Evolutionary conservation across 2,888 invertebrate species (phyloP), one percentile per base, ranked within the genome.

Genomic region (Acrobasis repandana): DNA sequence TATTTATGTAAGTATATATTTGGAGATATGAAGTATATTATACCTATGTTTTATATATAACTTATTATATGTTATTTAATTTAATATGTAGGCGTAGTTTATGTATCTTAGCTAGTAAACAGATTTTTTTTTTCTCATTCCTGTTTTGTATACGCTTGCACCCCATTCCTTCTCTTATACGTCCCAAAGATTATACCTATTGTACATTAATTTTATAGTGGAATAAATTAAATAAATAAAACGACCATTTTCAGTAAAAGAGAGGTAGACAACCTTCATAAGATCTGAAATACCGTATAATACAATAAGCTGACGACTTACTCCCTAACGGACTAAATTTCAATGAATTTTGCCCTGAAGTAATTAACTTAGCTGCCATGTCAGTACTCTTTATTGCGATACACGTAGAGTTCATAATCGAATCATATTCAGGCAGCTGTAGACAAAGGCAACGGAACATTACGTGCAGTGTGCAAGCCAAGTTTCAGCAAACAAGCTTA

Each of bases 311-410:
- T 34, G 57, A 48, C 47, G 28, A 50, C 50, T 48, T 52, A 20
- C n/a, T 46, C n/a, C 28, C 57, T 48, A 15, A 57, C 47, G 34
- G 16, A n/a, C 57, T 34, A 47, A 47, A 56, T 47, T 57, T 57
- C 48, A 48, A 48, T 57, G 57, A 57, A 57, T 48, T 57, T 57
- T 34, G 48, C 48, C 16, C 48, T 34, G 47, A 57, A 48, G 47
- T 57, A 57, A 57, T 57, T 57, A 57, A 57, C 57, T 57, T 15
- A 11, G 16, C 38, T 56, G 15, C 14, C 4, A 38, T 1, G 2
- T 1, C 14, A 3, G 16, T 14, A 46, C n/a, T 11, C 33, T 9
- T 56, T 46, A 56, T 46, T 47, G 18, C 47, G 3, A 47, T 46
- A 15, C 6, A 1, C 33, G 8, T 33, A 47, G 47, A 46, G 56